Evolutionary conservation across 2,113 vertebrate genomes (phyloP).

Genomic region (Protobothrops mucrosquamatus): DNA sequence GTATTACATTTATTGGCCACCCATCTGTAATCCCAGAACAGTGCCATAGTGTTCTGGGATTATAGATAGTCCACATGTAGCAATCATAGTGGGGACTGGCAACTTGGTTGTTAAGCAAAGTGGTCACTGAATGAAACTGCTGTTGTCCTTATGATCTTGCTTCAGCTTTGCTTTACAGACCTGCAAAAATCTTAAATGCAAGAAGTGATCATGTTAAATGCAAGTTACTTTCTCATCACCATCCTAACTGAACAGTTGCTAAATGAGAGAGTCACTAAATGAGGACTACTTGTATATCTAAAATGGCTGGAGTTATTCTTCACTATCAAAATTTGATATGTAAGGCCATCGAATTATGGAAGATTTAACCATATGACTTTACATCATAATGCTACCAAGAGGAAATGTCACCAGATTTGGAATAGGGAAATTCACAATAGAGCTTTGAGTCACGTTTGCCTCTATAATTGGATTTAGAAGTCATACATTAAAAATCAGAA

Average conservation of each 20-base stretch:
- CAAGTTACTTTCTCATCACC: neutral
- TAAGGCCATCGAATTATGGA: neutral
- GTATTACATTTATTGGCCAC: neutral
- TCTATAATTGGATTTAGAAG: neutral
- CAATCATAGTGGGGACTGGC: neutral
- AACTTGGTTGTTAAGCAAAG: neutral
- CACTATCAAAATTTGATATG: neutral
- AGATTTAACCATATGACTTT: neutral
- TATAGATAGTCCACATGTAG: neutral
- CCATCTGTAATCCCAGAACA: neutral
- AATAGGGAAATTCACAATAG: neutral
- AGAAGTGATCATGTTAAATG: neutral
- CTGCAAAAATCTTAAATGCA: neutral
- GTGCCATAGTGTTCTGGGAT: neutral
- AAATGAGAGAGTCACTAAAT: neutral
- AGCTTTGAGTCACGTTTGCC: neutral
- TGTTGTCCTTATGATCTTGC: neutral
- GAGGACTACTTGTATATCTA: neutral
- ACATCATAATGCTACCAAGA: neutral
- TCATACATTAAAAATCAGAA: neutral
- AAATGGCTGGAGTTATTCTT: neutral
- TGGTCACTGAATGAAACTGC: neutral
- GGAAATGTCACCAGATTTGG: neutral
- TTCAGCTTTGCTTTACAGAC: neutral
- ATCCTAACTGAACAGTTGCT: neutral